A percentile compares a stretch with the other conserved stretches of the same genome.
Evolutionary conservation across 2,888 invertebrate genomes (phyloP).

Genomic region (Lathronympha strigana): DNA sequence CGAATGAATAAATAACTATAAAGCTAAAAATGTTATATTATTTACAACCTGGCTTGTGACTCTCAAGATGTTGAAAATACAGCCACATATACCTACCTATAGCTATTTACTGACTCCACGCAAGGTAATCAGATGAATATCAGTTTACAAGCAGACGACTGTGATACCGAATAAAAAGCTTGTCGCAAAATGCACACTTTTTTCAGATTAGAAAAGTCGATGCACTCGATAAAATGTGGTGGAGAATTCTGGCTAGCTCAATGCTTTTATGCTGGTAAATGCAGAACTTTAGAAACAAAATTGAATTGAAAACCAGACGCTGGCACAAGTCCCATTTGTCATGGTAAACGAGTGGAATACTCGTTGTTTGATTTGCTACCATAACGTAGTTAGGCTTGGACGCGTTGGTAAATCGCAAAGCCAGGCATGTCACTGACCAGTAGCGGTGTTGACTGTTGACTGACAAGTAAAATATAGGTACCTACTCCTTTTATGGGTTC

Average conservation of each 20-base stretch:
- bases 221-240: constrained; percentile 29
- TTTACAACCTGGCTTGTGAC: too few species aligned
- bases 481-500: too few species aligned
- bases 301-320: constrained; percentile 33
- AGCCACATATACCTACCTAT: too few species aligned
- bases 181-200: constrained; percentile 14
- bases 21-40: too few species aligned
- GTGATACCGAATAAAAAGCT: neutral
- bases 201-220: constrained; percentile 22
- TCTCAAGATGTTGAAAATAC: too few species aligned
- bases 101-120: too few species aligned
- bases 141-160: too few species aligned
- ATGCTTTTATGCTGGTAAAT: constrained; percentile 26
- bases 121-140: too few species aligned
- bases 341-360: constrained; percentile 30
- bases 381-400: constrained; percentile 23
- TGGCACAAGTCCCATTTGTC: constrained; percentile 33
- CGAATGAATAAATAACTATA: too few species aligned
- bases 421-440: neutral
- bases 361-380: constrained; percentile 29
- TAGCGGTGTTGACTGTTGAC: too few species aligned
- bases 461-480: too few species aligned
- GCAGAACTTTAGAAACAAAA: constrained; percentile 34
- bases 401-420: constrained; percentile 16
- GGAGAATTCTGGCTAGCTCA: constrained; percentile 26